These are phyloP conservation scores for Macrotrachela quadricornifera DNA, from an alignment of 1,140 invertebrate species.

Conservation along the genomic window DNA sequence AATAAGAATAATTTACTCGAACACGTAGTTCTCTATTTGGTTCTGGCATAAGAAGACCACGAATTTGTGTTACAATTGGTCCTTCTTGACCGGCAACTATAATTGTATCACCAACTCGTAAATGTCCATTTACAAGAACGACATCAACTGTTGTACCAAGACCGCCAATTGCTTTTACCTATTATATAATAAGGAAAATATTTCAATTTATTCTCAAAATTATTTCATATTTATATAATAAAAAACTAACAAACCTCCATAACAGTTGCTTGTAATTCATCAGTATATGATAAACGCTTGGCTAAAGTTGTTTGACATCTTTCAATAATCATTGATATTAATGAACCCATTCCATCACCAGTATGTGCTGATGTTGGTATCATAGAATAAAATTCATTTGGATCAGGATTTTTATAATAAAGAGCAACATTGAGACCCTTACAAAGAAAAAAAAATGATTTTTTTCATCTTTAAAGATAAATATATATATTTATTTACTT, in stretches of 20 bases:
- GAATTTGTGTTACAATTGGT: constrained; percentile 85
- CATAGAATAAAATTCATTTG: constrained; percentile 69
- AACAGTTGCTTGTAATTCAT: constrained; percentile 86
- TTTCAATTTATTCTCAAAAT: neutral
- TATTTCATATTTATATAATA: neutral
- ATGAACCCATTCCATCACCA: constrained; percentile 92
- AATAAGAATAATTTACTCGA: no score
- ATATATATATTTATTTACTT: constrained; percentile 29
- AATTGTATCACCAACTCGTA: constrained; percentile 76
- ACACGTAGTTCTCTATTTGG: constrained; percentile 90
- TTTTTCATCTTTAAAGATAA: constrained; percentile 14
- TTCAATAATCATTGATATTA: constrained; percentile 73
- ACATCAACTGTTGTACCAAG: constrained; percentile 96
- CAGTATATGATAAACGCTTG: constrained; percentile 68
- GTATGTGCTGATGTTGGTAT: constrained; percentile 92
- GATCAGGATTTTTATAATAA: constrained; percentile 85
- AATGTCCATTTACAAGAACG: constrained; percentile 80
- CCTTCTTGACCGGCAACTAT: constrained; percentile 89
- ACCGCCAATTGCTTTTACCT: constrained; percentile 68
- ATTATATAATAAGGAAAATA: no score
- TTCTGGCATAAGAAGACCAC: constrained; percentile 86
- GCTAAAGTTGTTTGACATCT: constrained; percentile 69
- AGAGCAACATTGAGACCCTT: constrained; percentile 74
- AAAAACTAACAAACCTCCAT: constrained; percentile 44
- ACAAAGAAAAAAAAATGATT: constrained; percentile 9